phyloP scores from a whole-genome alignment of 1,140 invertebrate genomes.

The Hyphantria cunea region DNA sequence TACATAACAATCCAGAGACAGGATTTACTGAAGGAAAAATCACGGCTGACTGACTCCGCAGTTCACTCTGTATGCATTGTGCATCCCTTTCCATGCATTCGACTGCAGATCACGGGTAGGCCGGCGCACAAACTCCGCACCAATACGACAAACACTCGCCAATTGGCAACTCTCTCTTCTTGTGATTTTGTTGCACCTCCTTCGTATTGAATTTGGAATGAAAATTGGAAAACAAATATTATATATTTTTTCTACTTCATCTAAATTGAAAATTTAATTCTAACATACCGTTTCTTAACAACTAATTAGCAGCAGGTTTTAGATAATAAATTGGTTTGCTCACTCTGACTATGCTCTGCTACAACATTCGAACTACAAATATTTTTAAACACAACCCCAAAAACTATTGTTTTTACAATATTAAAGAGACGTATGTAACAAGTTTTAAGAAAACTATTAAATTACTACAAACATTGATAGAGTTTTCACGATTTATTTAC shows the following conservation, averaged over 20 bases:
- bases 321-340: too few relatives aligned
- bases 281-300: too few relatives aligned
- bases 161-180: conserved; percentile 51
- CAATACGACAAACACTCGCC: conserved; percentile 63
- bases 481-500: too few relatives aligned
- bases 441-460: too few relatives aligned
- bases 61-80: conserved; percentile 68
- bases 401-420: too few relatives aligned
- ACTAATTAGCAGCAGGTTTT: too few relatives aligned
- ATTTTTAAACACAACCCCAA: too few relatives aligned
- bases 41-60: conserved; percentile 52
- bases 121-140: conserved; percentile 38
- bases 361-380: too few relatives aligned
- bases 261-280: too few relatives aligned
- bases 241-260: conserved; percentile 3
- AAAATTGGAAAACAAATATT: conserved; percentile 10
- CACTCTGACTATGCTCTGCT: too few relatives aligned
- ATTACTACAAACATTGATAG: too few relatives aligned
- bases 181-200: conserved; percentile 52
- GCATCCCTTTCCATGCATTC: conserved; percentile 44
- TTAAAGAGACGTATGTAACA: too few relatives aligned
- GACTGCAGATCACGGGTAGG: conserved; percentile 45
- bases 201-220: conserved; percentile 38
- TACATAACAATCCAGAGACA: conserved; percentile 41
- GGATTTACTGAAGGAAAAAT: conserved; percentile 54